Conservation (phyloP, 2,797 vertebrate species). For the Chaenodraco wilsoni region DNA sequence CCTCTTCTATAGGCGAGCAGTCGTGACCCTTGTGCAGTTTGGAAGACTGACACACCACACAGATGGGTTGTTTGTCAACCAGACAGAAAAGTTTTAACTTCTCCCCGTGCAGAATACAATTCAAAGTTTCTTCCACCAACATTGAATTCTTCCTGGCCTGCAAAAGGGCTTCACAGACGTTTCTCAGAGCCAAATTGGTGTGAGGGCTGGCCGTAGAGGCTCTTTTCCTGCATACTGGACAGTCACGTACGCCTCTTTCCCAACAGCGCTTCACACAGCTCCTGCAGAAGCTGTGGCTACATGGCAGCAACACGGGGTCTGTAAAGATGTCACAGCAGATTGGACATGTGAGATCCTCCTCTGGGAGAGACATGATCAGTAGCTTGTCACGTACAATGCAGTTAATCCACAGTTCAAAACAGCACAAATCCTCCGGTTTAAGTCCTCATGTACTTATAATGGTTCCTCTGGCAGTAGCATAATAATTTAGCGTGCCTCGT, state of each 20-base stretch:
- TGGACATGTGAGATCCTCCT: conserved; percentile 83
- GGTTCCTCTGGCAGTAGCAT: conserved; percentile 2
- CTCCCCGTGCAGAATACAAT: conserved; percentile 77
- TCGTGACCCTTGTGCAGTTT: conserved; percentile 80
- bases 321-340: conserved; percentile 83
- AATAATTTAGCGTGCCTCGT: background rate
- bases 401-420: conserved; percentile 45
- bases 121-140: conserved; percentile 41
- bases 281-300: conserved; percentile 85
- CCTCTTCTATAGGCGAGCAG: conserved; percentile 78
- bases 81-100: conserved; percentile 83
- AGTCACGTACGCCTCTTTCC: conserved; percentile 68
- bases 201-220: conserved; percentile 65
- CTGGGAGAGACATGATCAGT: conserved; percentile 74
- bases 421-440: conserved; percentile 12
- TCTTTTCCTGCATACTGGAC: conserved; percentile 81
- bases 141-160: conserved; percentile 49
- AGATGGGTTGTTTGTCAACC: conserved; percentile 80
- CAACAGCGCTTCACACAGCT: conserved; percentile 78
- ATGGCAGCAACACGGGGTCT: conserved; percentile 81
- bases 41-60: conserved; percentile 81
- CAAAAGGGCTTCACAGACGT: conserved; percentile 79
- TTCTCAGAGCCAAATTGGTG: conserved; percentile 82
- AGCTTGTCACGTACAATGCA: background rate
- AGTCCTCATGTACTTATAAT: conserved; percentile 4